Evolutionary conservation across 1,140 invertebrate genomes (phyloP).

Genomic region (Sipha flava): DNA sequence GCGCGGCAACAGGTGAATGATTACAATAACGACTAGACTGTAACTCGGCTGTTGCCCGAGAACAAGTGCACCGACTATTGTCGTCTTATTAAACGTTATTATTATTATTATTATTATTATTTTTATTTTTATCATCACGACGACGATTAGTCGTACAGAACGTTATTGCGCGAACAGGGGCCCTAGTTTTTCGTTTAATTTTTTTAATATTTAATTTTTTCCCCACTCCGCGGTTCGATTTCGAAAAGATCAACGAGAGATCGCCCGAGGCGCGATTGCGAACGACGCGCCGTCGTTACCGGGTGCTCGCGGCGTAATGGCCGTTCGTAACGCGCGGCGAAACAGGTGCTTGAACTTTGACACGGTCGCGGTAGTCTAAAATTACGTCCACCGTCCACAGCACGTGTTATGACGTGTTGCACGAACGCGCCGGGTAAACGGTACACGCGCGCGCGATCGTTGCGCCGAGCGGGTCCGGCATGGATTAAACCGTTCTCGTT

Average conservation of each 20-base stretch:
- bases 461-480: too few species aligned
- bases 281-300: background rate
- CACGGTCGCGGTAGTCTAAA: background rate
- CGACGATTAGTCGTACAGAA: too few species aligned
- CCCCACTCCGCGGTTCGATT: background rate
- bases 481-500: too few species aligned
- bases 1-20: too few species aligned
- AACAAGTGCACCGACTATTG: background rate
- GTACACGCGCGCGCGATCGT: too few species aligned
- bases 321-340: background rate
- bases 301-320: background rate
- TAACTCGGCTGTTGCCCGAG: background rate
- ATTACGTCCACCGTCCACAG: background rate
- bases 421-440: too few species aligned
- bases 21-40: too few species aligned
- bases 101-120: background rate
- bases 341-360: constrained; percentile 20
- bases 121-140: background rate
- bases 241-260: background rate
- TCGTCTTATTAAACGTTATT: background rate
- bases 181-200: background rate
- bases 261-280: background rate
- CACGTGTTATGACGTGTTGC: too few species aligned
- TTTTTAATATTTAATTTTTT: too few species aligned
- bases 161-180: background rate